phyloP scores from a whole-genome alignment of 2,888 invertebrate genomes.

The Xestia rhomboidea region DNA sequence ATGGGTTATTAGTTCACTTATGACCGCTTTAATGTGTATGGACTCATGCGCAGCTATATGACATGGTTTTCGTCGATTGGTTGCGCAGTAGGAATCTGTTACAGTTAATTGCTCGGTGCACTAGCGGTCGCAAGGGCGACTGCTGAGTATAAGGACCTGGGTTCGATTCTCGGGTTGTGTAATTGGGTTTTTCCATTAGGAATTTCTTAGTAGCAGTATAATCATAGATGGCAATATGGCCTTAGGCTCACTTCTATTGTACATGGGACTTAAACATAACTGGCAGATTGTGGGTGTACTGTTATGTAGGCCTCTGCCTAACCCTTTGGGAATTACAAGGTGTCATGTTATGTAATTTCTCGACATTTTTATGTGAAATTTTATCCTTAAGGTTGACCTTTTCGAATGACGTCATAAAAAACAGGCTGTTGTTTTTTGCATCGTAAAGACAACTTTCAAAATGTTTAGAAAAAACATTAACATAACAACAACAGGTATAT shows the following conservation, averaged over 20 bases:
- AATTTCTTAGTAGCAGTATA: background rate
- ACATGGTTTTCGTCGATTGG: background rate
- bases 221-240: too few relatives aligned
- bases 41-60: slow-evolving; percentile 14
- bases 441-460: background rate
- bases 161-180: background rate
- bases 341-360: background rate
- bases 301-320: background rate
- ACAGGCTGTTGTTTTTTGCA: background rate
- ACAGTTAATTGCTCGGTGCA: background rate
- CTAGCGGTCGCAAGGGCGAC: background rate
- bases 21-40: slow-evolving; percentile 24
- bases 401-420: background rate
- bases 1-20: slow-evolving; percentile 33
- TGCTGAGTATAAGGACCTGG: background rate
- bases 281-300: background rate
- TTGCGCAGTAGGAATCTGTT: background rate
- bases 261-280: background rate
- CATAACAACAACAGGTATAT: too few relatives aligned
- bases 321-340: background rate
- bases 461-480: too few relatives aligned
- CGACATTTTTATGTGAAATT: background rate
- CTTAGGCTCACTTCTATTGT: too few relatives aligned
- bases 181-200: background rate
- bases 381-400: background rate